Conservation (phyloP, 2,888 invertebrate species). For the Agriopis aurantiaria region DNA sequence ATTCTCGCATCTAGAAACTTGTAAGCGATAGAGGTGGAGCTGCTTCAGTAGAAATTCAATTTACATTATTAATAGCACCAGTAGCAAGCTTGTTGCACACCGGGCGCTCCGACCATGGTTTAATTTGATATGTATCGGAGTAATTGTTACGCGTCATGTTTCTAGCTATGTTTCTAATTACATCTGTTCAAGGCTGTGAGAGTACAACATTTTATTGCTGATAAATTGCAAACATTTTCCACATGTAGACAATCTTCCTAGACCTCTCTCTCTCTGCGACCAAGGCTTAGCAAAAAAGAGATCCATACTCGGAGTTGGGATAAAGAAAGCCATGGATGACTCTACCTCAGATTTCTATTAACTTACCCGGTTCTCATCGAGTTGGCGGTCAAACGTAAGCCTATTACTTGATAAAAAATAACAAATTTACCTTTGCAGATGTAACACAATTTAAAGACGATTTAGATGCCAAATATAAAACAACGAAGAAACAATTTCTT, state of each 20-base stretch:
- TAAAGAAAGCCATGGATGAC: no score
- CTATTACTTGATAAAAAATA: no score
- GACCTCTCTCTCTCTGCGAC: neutral
- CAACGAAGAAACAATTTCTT: neutral
- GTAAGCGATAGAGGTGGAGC: neutral
- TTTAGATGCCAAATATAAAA: neutral
- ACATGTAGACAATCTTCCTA: neutral
- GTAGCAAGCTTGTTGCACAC: slow-evolving; percentile 41
- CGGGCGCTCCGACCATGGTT: slow-evolving; percentile 37
- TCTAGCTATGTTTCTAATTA: slow-evolving; percentile 36
- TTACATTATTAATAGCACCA: slow-evolving; percentile 41
- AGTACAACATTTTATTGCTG: slow-evolving; percentile 12
- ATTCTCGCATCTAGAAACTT: slow-evolving; percentile 24
- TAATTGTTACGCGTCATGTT: slow-evolving; percentile 41
- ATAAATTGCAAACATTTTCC: slow-evolving; percentile 1
- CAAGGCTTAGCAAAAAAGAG: neutral
- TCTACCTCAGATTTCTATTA: no score
- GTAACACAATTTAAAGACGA: neutral
- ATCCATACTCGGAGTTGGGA: neutral
- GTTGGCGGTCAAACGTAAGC: no score
- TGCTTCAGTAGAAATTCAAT: slow-evolving; percentile 38
- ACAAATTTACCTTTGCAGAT: neutral
- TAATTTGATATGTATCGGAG: slow-evolving; percentile 46
- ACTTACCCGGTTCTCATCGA: no score
- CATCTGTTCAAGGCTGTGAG: slow-evolving; percentile 41